These are phyloP conservation scores for Stylophora pistillata DNA, from an alignment of 64 coral and sea anemone species.

Conservation along the genomic window DNA sequence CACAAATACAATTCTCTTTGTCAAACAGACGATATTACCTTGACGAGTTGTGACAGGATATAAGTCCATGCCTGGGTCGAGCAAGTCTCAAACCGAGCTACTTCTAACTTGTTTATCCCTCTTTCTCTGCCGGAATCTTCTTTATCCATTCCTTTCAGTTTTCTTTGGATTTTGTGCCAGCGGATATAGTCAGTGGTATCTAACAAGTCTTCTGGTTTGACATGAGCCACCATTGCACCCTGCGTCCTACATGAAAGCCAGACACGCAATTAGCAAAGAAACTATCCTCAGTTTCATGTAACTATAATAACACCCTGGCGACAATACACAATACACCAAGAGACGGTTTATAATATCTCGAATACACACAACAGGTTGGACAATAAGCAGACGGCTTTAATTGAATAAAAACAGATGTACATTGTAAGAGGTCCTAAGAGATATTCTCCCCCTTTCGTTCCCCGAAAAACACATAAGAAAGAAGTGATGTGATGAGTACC, in stretches of 20 bases:
- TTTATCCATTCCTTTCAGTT: conserved; percentile 33
- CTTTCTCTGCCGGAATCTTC: not conserved
- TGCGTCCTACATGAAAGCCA: conserved; percentile 55
- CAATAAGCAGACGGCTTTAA: too few relatives aligned
- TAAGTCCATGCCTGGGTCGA: conserved; percentile 88
- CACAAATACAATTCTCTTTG: not conserved
- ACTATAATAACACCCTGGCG: too few relatives aligned
- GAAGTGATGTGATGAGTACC: conserved; percentile 14
- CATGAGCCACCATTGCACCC: conserved; percentile 81
- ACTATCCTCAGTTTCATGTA: too few relatives aligned
- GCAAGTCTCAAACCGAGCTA: conserved; percentile 49
- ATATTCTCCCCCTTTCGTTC: too few relatives aligned
- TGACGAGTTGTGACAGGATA: conserved; percentile 78
- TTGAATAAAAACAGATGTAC: too few relatives aligned
- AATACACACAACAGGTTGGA: too few relatives aligned
- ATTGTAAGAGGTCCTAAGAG: too few relatives aligned
- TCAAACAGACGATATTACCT: conserved; percentile 38
- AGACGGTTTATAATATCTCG: not conserved
- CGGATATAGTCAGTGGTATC: conserved; percentile 60
- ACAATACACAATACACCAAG: too few relatives aligned
- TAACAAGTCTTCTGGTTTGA: conserved; percentile 81
- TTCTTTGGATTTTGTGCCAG: conserved; percentile 70
- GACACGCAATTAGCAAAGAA: not conserved
- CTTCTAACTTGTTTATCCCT: conserved; percentile 17
- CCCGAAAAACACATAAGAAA: too few relatives aligned